phyloP scores from a whole-genome alignment of 2,797 vertebrate species.

The Garrulus glandarius region DNA sequence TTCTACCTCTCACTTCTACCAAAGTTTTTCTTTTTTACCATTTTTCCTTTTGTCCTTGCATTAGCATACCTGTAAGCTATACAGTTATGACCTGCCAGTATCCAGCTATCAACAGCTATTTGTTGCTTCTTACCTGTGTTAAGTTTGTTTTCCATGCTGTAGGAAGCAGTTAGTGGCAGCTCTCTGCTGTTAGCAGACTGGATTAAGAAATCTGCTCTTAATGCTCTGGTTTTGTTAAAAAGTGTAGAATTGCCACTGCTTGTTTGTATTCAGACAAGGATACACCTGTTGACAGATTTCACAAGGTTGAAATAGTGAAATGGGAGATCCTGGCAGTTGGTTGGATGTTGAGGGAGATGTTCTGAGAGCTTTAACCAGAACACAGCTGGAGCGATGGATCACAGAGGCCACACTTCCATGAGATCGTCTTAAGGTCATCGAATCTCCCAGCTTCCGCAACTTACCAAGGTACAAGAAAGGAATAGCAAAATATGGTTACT shows the following conservation, averaged over 20 bases:
- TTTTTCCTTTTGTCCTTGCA: background rate
- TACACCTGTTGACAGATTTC: background rate
- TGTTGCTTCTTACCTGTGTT: background rate
- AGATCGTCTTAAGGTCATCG: background rate
- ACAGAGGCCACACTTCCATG: background rate
- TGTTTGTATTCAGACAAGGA: background rate
- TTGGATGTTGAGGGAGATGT: background rate
- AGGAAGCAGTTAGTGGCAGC: background rate
- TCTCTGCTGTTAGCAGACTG: background rate
- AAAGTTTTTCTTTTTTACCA: background rate
- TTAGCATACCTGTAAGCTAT: background rate
- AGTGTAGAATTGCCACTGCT: background rate
- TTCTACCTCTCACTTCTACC: background rate
- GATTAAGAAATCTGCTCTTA: background rate
- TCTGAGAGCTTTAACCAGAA: background rate
- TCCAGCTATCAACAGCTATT: background rate
- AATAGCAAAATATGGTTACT: background rate
- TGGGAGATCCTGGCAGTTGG: background rate
- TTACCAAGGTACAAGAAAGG: background rate
- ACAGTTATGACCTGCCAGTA: background rate
- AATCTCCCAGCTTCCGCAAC: background rate
- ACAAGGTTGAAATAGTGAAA: background rate
- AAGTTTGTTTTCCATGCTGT: background rate
- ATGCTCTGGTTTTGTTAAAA: background rate
- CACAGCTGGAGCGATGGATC: background rate